Conservation (phyloP, 1,140 invertebrate genomes). For the Glossosoma conforme region DNA sequence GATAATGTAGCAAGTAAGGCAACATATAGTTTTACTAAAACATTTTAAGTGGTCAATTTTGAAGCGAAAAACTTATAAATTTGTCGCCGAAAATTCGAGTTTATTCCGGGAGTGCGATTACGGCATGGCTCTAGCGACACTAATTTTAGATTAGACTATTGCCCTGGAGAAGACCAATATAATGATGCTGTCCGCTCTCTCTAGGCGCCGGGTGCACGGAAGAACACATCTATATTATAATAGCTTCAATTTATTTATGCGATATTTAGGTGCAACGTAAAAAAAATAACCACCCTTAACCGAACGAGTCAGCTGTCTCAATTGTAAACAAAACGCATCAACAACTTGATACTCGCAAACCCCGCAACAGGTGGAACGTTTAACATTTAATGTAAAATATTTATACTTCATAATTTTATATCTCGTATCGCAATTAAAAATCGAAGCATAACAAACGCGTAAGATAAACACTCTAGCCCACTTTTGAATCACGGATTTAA, state of each 20-base stretch:
- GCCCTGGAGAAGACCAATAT: slow-evolving; percentile 31
- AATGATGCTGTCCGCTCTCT: slow-evolving; percentile 27
- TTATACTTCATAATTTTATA: slow-evolving; percentile 3
- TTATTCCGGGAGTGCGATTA: slow-evolving; percentile 28
- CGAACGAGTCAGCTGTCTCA: slow-evolving; percentile 21
- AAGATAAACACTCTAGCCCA: slow-evolving; percentile 22
- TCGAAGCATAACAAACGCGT: slow-evolving; percentile 19
- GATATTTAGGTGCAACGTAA: too few relatives aligned
- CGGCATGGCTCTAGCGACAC: slow-evolving; percentile 27
- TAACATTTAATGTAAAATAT: slow-evolving; percentile 6
- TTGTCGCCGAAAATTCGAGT: slow-evolving; percentile 24
- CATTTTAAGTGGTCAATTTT: neutral
- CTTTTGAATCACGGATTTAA: slow-evolving; percentile 12
- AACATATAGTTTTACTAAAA: neutral
- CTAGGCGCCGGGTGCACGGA: slow-evolving; percentile 20
- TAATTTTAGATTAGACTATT: slow-evolving; percentile 32
- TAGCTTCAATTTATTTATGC: too few relatives aligned
- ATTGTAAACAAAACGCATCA: slow-evolving; percentile 18
- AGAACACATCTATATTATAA: neutral
- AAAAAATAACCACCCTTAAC: too few relatives aligned
- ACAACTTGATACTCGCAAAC: slow-evolving; percentile 6
- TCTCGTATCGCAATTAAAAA: too few relatives aligned
- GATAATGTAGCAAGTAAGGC: neutral
- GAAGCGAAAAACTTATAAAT: slow-evolving; percentile 2
- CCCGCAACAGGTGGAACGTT: slow-evolving; percentile 18